Evolutionary conservation across 2,888 invertebrate species (phyloP).

Genomic region (Lithophane leautieri): DNA sequence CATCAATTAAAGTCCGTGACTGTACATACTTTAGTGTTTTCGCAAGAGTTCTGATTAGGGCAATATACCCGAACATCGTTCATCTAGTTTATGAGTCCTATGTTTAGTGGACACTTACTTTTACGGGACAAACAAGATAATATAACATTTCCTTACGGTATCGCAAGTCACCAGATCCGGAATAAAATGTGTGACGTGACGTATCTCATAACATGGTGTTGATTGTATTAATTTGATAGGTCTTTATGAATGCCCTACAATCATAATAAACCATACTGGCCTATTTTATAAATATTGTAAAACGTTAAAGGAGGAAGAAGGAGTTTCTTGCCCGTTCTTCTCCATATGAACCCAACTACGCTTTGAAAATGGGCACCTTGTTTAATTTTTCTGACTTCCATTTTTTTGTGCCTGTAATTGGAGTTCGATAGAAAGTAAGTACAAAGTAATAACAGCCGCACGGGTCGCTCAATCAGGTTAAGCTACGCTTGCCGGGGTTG

Average conservation of each 20-base stretch:
- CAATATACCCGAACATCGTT: neutral
- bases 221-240: neutral
- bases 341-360: neutral
- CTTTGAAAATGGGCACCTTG: neutral
- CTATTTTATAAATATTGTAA: neutral
- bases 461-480: too few species aligned
- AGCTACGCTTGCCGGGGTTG: too few species aligned
- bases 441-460: too few species aligned
- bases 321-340: neutral
- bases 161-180: neutral
- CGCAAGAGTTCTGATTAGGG: constrained; percentile 1
- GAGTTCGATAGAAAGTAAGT: too few species aligned
- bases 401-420: neutral
- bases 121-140: constrained; percentile 20
- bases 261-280: neutral
- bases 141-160: constrained; percentile 1
- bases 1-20: too few species aligned
- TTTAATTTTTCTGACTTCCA: neutral
- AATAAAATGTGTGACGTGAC: neutral
- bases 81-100: constrained; percentile 4
- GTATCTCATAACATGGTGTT: neutral
- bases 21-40: too few species aligned
- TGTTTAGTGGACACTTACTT: constrained; percentile 32
- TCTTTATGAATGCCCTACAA: neutral
- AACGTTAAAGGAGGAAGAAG: neutral